These are phyloP conservation scores for Salticus scenicus DNA, from an alignment of 2,888 invertebrate species.

Conservation along the genomic window DNA sequence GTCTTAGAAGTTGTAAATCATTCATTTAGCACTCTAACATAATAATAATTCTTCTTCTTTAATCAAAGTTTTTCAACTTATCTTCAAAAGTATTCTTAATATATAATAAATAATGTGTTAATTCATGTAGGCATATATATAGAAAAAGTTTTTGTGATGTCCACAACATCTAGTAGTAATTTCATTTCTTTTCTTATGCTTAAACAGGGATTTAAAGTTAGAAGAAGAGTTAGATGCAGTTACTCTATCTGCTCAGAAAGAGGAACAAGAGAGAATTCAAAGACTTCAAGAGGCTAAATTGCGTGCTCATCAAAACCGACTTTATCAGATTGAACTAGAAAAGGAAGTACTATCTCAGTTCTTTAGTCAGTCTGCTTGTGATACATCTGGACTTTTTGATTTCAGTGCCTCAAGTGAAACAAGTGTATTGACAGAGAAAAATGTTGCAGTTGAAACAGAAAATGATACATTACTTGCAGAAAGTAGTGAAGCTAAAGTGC, in stretches of 20 bases:
- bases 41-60: too few relatives aligned
- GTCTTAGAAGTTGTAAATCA: too few relatives aligned
- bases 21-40: too few relatives aligned
- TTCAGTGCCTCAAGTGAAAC: constrained; percentile 63
- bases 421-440: constrained; percentile 25
- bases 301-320: constrained; percentile 72
- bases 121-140: too few relatives aligned
- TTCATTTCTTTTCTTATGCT: too few relatives aligned
- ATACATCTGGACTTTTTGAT: constrained; percentile 62
- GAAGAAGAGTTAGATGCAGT: constrained; percentile 94
- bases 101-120: too few relatives aligned
- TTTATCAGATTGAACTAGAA: constrained; percentile 71
- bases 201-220: constrained; percentile 88
- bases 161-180: too few relatives aligned
- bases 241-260: constrained; percentile 92
- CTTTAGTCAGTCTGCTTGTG: constrained; percentile 55
- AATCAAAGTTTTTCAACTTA: too few relatives aligned
- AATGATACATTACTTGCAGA: constrained; percentile 66
- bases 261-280: constrained; percentile 85
- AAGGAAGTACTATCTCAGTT: constrained; percentile 68
- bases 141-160: too few relatives aligned
- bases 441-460: constrained; percentile 53
- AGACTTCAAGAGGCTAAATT: constrained; percentile 76
- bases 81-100: too few relatives aligned
- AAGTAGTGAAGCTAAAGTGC: constrained; percentile 69